These are phyloP conservation scores for Ibidorhyncha struthersii DNA, from an alignment of 2,113 vertebrate species.

Conservation along the genomic window DNA sequence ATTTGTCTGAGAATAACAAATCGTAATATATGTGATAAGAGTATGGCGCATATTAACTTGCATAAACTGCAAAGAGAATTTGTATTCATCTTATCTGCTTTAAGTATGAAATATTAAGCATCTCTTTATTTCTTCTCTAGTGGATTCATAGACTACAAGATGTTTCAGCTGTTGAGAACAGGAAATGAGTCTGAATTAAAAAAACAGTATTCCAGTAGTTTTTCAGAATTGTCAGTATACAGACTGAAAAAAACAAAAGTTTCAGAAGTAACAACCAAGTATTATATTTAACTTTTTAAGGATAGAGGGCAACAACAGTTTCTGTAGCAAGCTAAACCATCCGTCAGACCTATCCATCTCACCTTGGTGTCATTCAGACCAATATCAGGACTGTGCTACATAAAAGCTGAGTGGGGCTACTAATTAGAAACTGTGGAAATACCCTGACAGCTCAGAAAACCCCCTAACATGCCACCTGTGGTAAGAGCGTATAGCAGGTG, in stretches of 20 bases:
- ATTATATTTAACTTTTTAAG: not conserved
- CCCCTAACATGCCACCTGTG: not conserved
- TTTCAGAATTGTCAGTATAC: not conserved
- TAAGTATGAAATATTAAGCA: constrained; percentile 1
- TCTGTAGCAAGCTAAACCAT: not conserved
- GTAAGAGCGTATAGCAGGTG: not conserved
- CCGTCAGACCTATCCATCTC: not conserved
- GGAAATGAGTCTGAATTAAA: not conserved
- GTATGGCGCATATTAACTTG: not conserved
- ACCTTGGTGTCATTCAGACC: not conserved
- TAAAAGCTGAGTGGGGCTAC: not conserved
- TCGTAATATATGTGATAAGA: not conserved
- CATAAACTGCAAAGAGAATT: not conserved
- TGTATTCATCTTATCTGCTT: not conserved
- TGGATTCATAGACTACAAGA: not conserved
- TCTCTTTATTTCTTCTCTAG: not conserved
- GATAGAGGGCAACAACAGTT: not conserved
- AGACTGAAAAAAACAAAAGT: not conserved
- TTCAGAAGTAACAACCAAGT: not conserved
- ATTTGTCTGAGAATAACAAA: constrained; percentile 5
- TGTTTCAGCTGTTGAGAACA: not conserved
- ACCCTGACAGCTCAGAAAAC: not conserved
- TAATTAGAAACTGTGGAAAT: not conserved
- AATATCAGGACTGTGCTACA: not conserved
- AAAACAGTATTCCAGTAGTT: not conserved